Conservation (phyloP, 2,888 invertebrate species). For the Dolichomitus sp. region DNA sequence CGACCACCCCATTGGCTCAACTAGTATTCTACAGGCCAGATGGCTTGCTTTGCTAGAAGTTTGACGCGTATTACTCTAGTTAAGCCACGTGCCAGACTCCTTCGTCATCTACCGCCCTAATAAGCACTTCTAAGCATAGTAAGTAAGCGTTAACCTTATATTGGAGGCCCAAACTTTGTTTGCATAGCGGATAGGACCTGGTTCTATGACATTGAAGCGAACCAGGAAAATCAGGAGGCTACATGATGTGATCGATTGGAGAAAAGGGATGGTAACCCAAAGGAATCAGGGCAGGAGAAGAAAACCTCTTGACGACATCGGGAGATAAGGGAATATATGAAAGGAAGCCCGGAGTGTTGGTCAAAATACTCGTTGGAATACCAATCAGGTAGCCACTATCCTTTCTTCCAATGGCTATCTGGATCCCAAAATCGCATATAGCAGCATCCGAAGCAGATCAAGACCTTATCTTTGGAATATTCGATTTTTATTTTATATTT, state of each 20-base stretch:
- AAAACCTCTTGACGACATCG: conserved; percentile 64
- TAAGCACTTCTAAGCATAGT: conserved; percentile 23
- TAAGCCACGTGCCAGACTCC: conserved; percentile 69
- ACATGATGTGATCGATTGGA: background rate
- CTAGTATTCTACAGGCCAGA: conserved; percentile 68
- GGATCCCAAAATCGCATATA: conserved; percentile 31
- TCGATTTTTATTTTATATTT: conserved; percentile 27
- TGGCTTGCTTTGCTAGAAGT: conserved; percentile 75
- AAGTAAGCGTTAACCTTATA: conserved; percentile 20
- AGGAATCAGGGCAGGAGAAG: conserved; percentile 42
- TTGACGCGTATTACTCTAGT: conserved; percentile 81
- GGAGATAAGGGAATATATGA: conserved; percentile 51
- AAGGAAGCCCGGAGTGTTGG: conserved; percentile 56
- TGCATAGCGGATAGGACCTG: conserved; percentile 3
- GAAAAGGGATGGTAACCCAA: conserved; percentile 35
- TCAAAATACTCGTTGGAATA: conserved; percentile 66
- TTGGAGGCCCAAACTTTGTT: conserved; percentile 36
- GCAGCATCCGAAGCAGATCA: conserved; percentile 22
- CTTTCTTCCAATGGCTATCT: conserved; percentile 25
- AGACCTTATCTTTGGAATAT: conserved; percentile 50
- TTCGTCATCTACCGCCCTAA: conserved; percentile 18
- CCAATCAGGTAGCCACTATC: conserved; percentile 71
- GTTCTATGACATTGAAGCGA: background rate
- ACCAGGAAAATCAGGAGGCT: background rate
- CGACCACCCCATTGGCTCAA: conserved; percentile 31